A percentile compares a stretch with the other conserved stretches of the same genome.
These are phyloP conservation scores for Scaptomyza montana DNA, from an alignment of 1,140 invertebrate species.

Conservation along the genomic window DNA sequence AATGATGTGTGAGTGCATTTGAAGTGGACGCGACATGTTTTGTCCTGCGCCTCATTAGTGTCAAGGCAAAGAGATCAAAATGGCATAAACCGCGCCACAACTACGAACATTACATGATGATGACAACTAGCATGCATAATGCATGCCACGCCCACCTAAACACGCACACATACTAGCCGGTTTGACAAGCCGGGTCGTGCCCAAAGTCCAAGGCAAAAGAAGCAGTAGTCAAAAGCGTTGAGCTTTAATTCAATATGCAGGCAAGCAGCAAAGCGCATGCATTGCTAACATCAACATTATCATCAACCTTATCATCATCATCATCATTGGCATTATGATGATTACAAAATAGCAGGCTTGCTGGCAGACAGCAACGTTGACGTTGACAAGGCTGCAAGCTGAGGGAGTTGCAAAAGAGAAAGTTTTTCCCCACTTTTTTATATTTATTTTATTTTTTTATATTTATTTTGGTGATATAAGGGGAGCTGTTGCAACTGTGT, in stretches of 20 bases:
- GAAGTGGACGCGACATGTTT: constrained; percentile 40
- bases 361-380: constrained; percentile 20
- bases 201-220: constrained; percentile 44
- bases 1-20: constrained; percentile 41
- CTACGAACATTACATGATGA: constrained; percentile 63
- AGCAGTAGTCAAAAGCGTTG: constrained; percentile 42
- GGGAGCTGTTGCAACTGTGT: constrained; percentile 34
- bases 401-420: constrained; percentile 63
- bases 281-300: constrained; percentile 20
- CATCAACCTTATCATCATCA: constrained; percentile 2
- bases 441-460: constrained; percentile 12
- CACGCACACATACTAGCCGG: constrained; percentile 35
- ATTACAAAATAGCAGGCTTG: constrained; percentile 10
- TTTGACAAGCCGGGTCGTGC: constrained; percentile 42
- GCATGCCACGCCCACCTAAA: constrained; percentile 56
- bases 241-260: constrained; percentile 35
- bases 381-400: constrained; percentile 46
- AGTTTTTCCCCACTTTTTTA: constrained; percentile 50
- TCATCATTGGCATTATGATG: background rate
- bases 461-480: background rate
- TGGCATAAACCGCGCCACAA: constrained; percentile 69
- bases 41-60: constrained; percentile 65
- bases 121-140: constrained; percentile 15
- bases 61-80: constrained; percentile 72
- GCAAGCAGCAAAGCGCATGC: constrained; percentile 25